These are phyloP conservation scores for Oppia nitens DNA, from an alignment of 1,140 invertebrate genomes.

Conservation along the genomic window DNA sequence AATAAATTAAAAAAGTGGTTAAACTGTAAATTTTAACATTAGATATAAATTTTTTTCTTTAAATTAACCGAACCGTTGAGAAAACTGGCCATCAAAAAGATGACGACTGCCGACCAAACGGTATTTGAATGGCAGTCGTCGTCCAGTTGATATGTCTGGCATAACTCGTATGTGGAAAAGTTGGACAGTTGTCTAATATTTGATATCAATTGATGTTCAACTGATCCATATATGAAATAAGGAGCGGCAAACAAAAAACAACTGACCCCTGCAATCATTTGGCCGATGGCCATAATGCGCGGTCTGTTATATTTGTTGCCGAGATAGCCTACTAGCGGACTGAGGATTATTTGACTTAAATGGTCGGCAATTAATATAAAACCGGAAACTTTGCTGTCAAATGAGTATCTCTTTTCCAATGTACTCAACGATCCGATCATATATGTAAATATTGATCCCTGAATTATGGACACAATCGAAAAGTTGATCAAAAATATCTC, in stretches of 20 bases:
- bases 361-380: constrained; percentile 22
- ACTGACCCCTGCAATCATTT: constrained; percentile 46
- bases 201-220: background rate
- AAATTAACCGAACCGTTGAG: no score
- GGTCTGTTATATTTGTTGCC: constrained; percentile 45
- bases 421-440: constrained; percentile 46
- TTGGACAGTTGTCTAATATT: background rate
- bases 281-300: constrained; percentile 46
- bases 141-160: constrained; percentile 26
- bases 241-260: constrained; percentile 44
- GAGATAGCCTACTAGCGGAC: constrained; percentile 41
- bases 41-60: background rate
- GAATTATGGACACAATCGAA: constrained; percentile 49
- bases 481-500: constrained; percentile 53
- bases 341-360: constrained; percentile 13
- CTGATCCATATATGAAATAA: constrained; percentile 46
- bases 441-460: constrained; percentile 53
- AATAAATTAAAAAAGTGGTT: constrained; percentile 14
- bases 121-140: constrained; percentile 4
- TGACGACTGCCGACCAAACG: constrained; percentile 6
- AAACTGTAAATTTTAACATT: constrained; percentile 5
- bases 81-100: background rate
- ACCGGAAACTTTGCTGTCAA: constrained; percentile 54
- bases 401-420: constrained; percentile 59
- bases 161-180: background rate